A percentile compares a stretch with the other conserved stretches of the same genome.
Conservation (phyloP, 2,797 vertebrate species). For the Myiothlypis chrysogaster region DNA sequence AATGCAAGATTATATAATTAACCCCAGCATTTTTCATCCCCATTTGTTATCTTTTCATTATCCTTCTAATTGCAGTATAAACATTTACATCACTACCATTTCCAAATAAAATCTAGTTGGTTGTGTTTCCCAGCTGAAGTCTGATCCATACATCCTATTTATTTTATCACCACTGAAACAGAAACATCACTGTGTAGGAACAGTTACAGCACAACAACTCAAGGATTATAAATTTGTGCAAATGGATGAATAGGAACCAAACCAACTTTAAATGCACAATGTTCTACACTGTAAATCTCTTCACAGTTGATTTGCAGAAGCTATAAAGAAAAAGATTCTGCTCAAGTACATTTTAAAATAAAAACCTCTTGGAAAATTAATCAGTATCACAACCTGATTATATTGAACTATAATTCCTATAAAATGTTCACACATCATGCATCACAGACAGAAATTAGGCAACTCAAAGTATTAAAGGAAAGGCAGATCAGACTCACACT, state of each 20-base stretch:
- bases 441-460: constrained; percentile 25
- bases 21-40: not conserved
- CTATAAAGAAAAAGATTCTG: not conserved
- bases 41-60: constrained; percentile 14
- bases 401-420: not conserved
- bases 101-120: not conserved
- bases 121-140: not conserved
- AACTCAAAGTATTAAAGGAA: constrained; percentile 34
- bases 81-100: not conserved
- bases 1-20: not conserved
- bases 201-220: not conserved
- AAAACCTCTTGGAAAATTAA: not conserved
- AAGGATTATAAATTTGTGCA: not conserved
- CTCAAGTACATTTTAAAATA: not conserved
- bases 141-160: not conserved
- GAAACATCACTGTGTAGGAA: not conserved
- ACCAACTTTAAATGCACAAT: not conserved
- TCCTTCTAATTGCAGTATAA: not conserved
- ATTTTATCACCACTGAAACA: not conserved
- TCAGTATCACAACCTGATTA: not conserved
- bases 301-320: not conserved
- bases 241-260: constrained; percentile 21
- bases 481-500: not conserved
- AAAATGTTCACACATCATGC: constrained; percentile 54
- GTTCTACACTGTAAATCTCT: not conserved